Evolutionary conservation across 2,888 invertebrate species (phyloP), one percentile per base, ranked within the genome.

Genomic region (Amiota minor): DNA sequence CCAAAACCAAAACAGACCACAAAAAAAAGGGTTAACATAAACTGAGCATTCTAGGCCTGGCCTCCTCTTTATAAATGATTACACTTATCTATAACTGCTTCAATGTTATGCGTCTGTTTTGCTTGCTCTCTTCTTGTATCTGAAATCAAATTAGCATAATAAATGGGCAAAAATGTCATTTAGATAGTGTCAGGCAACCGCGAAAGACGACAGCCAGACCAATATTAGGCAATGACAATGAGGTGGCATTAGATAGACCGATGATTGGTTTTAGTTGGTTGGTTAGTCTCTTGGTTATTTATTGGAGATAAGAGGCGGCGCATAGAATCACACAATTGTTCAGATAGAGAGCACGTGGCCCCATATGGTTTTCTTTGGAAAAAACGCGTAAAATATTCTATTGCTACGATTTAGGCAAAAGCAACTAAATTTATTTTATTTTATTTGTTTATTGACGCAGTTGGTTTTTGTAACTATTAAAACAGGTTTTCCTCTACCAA

Each of bases 131-230:
- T 56, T 59, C 10, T 59, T 59, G 59, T 61, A 65, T 73, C 67
- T 68, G 11, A 68, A 68, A 68, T 23, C 23, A 73, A 74, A 82
- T 82, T 81, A 78, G 78, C 79, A 83, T 83, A 85, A 75, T 72
- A 79, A 83, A 84, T 77, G 75, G 70, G 20, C 14, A 47, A 62
- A 71, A 71, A 59, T 61, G 18, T 61, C 61, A 70, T 71, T 71
- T 65, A 46, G 71, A 71, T 61, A 71, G 59, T 62, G 62, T 61
- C 59, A 62, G 9, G 49, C 20, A 49, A 68, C 9, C 61, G 18
- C n/a, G 10, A n/a, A 49, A 9, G 49, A 23, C n/a, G 16, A n/a
- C 46, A 45, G 14, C 9, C 3, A 70, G 45, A 56, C 2, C 45
- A 69, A 16, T 11, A 47, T 49, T 35, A 35, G 3, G 6, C 6